Conservation (phyloP, 2,888 invertebrate species). For the Lagria hirta region DNA sequence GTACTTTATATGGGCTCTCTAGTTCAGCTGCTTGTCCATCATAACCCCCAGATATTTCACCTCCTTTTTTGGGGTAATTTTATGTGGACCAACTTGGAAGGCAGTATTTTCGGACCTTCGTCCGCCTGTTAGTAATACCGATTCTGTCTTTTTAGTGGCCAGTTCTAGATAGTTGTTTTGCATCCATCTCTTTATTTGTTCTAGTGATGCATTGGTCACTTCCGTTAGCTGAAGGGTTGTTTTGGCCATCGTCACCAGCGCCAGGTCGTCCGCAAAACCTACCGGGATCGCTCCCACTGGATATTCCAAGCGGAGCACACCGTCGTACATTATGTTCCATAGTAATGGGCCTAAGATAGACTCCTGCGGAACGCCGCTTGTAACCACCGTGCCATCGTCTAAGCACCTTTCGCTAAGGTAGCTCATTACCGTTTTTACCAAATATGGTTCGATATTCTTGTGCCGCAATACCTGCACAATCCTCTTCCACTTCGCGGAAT, state of each 20-base stretch:
- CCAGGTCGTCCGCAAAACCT: constrained; percentile 25
- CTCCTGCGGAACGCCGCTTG: constrained; percentile 24
- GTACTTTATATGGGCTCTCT: constrained; percentile 2
- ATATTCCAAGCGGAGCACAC: constrained; percentile 3
- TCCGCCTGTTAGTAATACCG: background rate
- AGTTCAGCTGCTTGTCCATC: constrained; percentile 8
- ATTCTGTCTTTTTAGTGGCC: constrained; percentile 10
- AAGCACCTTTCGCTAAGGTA: constrained; percentile 6
- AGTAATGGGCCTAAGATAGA: constrained; percentile 24
- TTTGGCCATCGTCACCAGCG: constrained; percentile 10
- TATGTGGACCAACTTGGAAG: background rate
- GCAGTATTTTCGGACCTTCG: background rate
- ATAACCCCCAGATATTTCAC: constrained; percentile 21
- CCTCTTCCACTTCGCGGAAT: constrained; percentile 5
- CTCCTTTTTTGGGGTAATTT: background rate
- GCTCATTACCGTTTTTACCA: background rate
- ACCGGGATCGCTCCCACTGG: constrained; percentile 4
- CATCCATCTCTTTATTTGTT: constrained; percentile 12
- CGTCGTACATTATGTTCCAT: constrained; percentile 26
- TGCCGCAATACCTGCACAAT: constrained; percentile 6
- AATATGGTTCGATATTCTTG: background rate
- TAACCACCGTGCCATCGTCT: background rate
- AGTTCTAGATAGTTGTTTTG: constrained; percentile 1
- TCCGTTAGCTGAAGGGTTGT: background rate
- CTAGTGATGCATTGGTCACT: background rate